Evolutionary conservation across 2,888 invertebrate genomes (phyloP).

Genomic region (Leucozona laternaria): DNA sequence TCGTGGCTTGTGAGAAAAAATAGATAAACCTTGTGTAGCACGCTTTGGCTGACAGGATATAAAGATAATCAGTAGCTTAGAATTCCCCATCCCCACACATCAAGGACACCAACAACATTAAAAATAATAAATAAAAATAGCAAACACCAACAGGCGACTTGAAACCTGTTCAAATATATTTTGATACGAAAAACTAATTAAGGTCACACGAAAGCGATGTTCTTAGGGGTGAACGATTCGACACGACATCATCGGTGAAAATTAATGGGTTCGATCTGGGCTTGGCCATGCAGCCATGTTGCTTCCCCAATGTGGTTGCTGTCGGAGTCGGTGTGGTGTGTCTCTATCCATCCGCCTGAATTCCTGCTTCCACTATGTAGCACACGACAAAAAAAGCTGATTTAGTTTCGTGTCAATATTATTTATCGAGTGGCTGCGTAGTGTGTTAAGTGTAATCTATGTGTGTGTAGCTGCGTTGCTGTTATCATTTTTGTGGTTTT

Average conservation of each 20-base stretch:
- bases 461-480: constrained; percentile 3
- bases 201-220: constrained; percentile 73
- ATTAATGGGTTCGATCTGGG: constrained; percentile 71
- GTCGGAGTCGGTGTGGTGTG: constrained; percentile 15
- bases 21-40: constrained; percentile 42
- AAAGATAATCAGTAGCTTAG: constrained; percentile 69
- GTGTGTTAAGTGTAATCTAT: constrained; percentile 13
- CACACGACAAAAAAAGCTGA: constrained; percentile 55
- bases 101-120: constrained; percentile 8
- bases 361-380: not conserved
- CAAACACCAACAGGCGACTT: constrained; percentile 36
- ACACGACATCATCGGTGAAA: constrained; percentile 67
- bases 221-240: constrained; percentile 67
- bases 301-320: constrained; percentile 25
- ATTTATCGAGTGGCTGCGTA: constrained; percentile 51
- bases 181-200: constrained; percentile 70
- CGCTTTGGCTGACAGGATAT: constrained; percentile 64
- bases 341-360: constrained; percentile 17
- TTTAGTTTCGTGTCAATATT: constrained; percentile 71
- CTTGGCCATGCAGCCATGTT: constrained; percentile 65
- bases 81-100: constrained; percentile 12
- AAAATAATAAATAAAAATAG: constrained; percentile 4
- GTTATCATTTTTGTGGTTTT: not conserved
- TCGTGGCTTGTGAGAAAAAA: not conserved
- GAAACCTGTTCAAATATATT: constrained; percentile 55